Percentiles rank a stretch among this genome's conserved stretches.
phyloP scores from a whole-genome alignment of 2,797 vertebrate species.

The Chrosomus eos region DNA sequence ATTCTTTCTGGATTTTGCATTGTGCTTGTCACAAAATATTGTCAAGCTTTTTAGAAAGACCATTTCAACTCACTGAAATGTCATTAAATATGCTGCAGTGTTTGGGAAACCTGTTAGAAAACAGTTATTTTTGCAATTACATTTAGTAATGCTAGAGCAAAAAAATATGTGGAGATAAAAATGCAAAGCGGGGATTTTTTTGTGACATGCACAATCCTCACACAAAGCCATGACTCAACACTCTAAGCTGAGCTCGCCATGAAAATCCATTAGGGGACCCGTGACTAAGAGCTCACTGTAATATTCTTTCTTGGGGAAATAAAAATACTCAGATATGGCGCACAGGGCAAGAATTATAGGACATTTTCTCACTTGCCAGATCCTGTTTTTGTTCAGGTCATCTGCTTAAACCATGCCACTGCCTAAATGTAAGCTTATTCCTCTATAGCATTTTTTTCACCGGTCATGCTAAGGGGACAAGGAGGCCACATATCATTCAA shows the following conservation, averaged over 20 bases:
- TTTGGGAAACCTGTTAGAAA: not conserved
- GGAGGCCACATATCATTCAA: not conserved
- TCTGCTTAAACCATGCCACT: not conserved
- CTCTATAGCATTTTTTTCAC: not conserved
- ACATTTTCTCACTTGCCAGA: slow-evolving; percentile 29
- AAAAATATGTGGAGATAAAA: not conserved
- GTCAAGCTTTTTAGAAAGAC: not conserved
- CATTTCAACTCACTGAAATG: not conserved
- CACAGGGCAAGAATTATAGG: not conserved
- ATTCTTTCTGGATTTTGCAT: not conserved
- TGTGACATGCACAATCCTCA: slow-evolving; percentile 2
- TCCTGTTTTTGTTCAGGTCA: slow-evolving; percentile 5
- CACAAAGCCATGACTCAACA: slow-evolving; percentile 33
- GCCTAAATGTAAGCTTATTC: not conserved
- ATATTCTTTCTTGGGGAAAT: slow-evolving; percentile 26
- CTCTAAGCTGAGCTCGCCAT: slow-evolving; percentile 1
- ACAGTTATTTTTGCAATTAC: not conserved
- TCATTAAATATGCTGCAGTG: not conserved
- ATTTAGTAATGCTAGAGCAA: not conserved
- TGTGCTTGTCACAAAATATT: not conserved
- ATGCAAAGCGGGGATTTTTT: not conserved
- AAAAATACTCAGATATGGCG: slow-evolving; percentile 18
- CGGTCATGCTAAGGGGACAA: not conserved
- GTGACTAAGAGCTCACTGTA: slow-evolving; percentile 41
- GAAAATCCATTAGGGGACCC: slow-evolving; percentile 8